Evolutionary conservation across 1,140 invertebrate genomes (phyloP).

Genomic region (Caenorhabditis remanei): DNA sequence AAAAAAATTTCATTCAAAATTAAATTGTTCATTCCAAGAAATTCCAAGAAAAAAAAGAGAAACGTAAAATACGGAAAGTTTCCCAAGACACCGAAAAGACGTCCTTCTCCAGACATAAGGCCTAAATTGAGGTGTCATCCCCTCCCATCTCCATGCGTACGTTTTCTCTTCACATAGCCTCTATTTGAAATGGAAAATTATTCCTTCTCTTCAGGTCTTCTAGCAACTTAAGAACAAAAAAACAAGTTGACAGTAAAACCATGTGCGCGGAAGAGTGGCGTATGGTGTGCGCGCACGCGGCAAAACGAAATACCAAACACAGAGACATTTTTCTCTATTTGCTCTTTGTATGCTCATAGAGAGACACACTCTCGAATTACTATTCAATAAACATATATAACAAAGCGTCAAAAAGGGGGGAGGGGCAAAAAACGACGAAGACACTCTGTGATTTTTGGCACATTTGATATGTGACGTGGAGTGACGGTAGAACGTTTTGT

Average conservation of each 20-base stretch:
- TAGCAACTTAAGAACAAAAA: neutral
- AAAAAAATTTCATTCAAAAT: neutral
- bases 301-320: constrained; percentile 50
- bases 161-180: neutral
- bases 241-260: neutral
- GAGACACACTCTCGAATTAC: constrained; percentile 42
- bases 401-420: neutral
- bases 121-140: neutral
- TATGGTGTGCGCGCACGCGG: neutral
- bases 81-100: neutral
- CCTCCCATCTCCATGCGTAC: neutral
- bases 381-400: constrained; percentile 29
- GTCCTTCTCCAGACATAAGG: neutral
- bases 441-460: neutral
- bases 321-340: constrained; percentile 8
- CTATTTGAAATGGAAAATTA: constrained; percentile 47
- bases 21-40: neutral
- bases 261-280: constrained; percentile 26
- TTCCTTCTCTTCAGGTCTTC: constrained; percentile 1
- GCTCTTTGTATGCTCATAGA: constrained; percentile 26
- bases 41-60: neutral
- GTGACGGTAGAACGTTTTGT: no score
- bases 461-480: neutral
- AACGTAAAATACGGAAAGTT: neutral
- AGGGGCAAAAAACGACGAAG: neutral